phyloP scores from a whole-genome alignment of 2,888 invertebrate genomes.

The Aelia acuminata region DNA sequence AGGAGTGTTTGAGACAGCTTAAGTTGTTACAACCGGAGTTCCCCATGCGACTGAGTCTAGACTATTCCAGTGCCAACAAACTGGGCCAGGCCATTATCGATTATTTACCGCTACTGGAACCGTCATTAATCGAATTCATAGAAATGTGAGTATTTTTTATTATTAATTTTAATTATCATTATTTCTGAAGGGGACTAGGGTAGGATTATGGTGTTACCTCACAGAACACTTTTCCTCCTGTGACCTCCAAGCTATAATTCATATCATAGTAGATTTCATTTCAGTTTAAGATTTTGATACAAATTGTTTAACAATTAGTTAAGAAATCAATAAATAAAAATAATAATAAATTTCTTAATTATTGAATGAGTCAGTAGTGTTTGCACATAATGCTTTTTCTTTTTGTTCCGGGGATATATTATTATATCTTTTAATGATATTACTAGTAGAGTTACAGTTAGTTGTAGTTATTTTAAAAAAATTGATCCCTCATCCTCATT shows the following conservation, averaged over 20 bases:
- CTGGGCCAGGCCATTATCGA: neutral
- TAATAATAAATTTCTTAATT: no score
- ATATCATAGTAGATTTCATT: neutral
- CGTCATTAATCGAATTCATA: neutral
- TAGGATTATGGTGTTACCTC: neutral
- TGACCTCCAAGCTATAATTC: neutral
- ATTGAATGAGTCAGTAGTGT: no score
- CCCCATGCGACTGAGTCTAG: neutral
- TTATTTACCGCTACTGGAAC: neutral
- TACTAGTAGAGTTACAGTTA: no score
- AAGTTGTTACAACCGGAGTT: neutral
- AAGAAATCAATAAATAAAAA: no score
- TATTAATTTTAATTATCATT: no score
- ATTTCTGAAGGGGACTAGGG: neutral
- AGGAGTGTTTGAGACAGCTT: neutral
- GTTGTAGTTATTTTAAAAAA: no score
- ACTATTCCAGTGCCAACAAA: neutral
- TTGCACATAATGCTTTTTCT: no score
- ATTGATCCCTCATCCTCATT: no score
- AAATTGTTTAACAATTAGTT: no score
- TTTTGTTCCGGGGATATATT: no score
- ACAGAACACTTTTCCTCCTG: neutral
- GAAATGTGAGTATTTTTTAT: conserved; percentile 23
- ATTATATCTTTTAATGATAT: no score
- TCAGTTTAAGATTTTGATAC: neutral